Conservation (phyloP, 2,888 invertebrate genomes). For the Phytoseiulus persimilis region DNA sequence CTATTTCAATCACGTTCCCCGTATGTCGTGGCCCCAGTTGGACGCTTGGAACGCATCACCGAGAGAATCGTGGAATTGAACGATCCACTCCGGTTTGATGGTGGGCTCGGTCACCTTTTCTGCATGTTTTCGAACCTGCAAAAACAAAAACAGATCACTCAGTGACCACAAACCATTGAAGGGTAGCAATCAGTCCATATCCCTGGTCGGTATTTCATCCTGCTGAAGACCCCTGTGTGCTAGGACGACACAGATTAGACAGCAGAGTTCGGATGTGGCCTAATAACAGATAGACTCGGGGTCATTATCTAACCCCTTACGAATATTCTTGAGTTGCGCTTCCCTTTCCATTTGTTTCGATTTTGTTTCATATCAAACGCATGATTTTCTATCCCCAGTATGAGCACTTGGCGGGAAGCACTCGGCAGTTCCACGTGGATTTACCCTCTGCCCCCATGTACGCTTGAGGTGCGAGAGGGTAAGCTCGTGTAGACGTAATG, state of each 20-base stretch:
- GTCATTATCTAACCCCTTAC: neutral
- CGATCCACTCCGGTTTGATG: neutral
- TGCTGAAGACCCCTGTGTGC: too few relatives aligned
- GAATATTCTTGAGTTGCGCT: neutral
- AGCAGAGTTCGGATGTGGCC: too few relatives aligned
- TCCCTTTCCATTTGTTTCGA: neutral
- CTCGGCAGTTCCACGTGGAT: constrained; percentile 23
- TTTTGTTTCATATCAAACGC: neutral
- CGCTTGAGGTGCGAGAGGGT: neutral
- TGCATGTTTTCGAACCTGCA: neutral
- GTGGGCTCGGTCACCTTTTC: neutral
- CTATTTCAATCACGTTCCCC: too few relatives aligned
- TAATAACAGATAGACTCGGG: too few relatives aligned
- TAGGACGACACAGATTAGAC: too few relatives aligned
- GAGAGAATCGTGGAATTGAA: neutral
- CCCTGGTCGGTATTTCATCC: too few relatives aligned
- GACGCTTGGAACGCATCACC: neutral
- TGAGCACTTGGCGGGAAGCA: neutral
- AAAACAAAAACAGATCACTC: neutral
- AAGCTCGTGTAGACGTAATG: constrained; percentile 5
- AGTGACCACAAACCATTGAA: neutral
- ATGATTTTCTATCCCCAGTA: constrained; percentile 13
- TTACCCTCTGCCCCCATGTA: constrained; percentile 19
- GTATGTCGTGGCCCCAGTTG: too few relatives aligned
- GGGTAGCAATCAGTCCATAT: neutral